A percentile compares a stretch with the other conserved stretches of the same genome.
phyloP scores from a whole-genome alignment of 2,797 vertebrate species.

The Thamnophis elegans region DNA sequence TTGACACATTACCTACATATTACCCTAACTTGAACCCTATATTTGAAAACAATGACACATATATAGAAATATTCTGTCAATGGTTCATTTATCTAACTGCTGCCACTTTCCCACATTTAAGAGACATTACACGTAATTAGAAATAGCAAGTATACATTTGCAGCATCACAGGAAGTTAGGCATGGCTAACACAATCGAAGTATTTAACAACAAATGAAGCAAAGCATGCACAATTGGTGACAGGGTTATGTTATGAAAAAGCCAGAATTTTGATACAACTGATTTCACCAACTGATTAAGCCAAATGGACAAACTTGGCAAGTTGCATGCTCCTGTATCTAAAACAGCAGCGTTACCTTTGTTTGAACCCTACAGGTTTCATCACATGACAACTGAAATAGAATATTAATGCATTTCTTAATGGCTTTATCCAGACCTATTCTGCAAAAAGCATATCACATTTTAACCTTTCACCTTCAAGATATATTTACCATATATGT shows the following conservation, averaged over 20 bases:
- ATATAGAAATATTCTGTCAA: slow-evolving; percentile 60
- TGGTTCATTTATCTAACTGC: slow-evolving; percentile 59
- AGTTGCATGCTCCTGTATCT: slow-evolving; percentile 62
- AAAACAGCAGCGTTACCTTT: slow-evolving; percentile 60
- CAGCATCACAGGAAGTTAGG: slow-evolving; percentile 70
- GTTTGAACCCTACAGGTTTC: slow-evolving; percentile 68
- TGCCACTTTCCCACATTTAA: slow-evolving; percentile 65
- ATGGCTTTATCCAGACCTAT: slow-evolving; percentile 45
- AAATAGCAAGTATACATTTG: slow-evolving; percentile 55
- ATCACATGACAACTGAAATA: slow-evolving; percentile 68
- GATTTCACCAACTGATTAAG: slow-evolving; percentile 62
- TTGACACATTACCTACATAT: slow-evolving; percentile 65
- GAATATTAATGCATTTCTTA: slow-evolving; percentile 72
- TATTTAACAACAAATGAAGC: slow-evolving; percentile 71
- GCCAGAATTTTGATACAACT: slow-evolving; percentile 63
- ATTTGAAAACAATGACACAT: not conserved
- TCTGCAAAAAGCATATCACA: slow-evolving; percentile 58
- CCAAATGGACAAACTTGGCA: slow-evolving; percentile 68
- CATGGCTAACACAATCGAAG: slow-evolving; percentile 66
- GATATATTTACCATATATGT: slow-evolving; percentile 3
- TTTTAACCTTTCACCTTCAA: not conserved
- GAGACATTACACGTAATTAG: slow-evolving; percentile 52
- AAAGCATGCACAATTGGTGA: slow-evolving; percentile 61
- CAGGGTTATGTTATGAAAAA: slow-evolving; percentile 70
- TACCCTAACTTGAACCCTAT: not conserved